Evolutionary conservation across 2,888 invertebrate genomes (phyloP), one percentile per base, ranked within the genome.

Genomic region (Fissipunctia ypsillon): DNA sequence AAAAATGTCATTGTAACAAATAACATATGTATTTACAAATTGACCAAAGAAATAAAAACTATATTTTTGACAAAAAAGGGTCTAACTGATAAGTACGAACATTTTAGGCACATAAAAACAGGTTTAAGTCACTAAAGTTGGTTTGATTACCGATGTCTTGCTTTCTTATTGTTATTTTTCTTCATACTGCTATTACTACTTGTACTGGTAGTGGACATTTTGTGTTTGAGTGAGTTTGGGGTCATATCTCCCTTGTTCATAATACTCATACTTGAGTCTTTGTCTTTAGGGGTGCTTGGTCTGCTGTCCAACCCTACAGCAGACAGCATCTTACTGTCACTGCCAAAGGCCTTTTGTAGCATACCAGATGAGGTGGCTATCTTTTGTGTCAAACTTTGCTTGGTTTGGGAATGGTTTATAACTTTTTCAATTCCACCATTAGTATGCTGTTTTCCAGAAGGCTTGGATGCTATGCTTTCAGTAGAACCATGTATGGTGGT

Each of bases 111-210:
- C 64, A 77, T 70, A 77, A 76, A 76, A 66, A 60, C 64, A 76
- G 61, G 31, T 69, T 76, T 76, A 78, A 75, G 68, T 79, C 14
- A 0, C 69, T 59, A 3, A 56, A 14, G 12, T 45, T 16, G 5
- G 35, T 43, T 48, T 28, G 4, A 67, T 97, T 97, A 98, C 96
- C 98, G 97, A 94, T 98, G 98, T 88, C 98, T 97, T 31, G 98
- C 97, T 94, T 98, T 98, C 92, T 98, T 98, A 90, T 97, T 98
- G 86, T 97, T 97, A 91, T 97, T 98, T 89, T 98, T 98, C 92
- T 98, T 98, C 56, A 97, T 96, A 79, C 97, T 97, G 90, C 96
- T 94, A 76, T 88, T 90, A 76, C 89, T 94, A 60, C 94, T 93
- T 72, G 90, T 92, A 76, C 94, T 94, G 74, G 89, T 93, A 22